Evolutionary conservation across 2,888 invertebrate genomes (phyloP).

Genomic region (Cheiracanthium punctorium): DNA sequence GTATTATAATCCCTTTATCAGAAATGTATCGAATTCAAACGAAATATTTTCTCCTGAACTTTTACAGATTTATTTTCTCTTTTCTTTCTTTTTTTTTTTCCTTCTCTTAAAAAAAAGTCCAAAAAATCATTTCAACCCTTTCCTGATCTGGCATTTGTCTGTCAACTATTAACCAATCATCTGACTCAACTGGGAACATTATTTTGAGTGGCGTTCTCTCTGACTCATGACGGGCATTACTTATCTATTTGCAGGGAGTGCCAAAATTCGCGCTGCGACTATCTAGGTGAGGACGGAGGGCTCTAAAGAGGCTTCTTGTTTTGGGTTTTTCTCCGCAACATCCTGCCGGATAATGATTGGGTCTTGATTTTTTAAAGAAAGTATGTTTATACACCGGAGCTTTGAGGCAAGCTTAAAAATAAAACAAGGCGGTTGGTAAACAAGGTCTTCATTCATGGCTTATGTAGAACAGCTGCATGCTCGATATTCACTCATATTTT

Average conservation of each 20-base stretch:
- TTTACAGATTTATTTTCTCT: no score
- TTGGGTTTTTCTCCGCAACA: background rate
- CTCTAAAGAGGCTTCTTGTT: conserved; percentile 7
- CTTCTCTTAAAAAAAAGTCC: no score
- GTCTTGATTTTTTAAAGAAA: background rate
- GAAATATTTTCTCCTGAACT: no score
- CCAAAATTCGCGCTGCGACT: conserved; percentile 5
- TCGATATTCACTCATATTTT: no score
- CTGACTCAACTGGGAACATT: conserved; percentile 24
- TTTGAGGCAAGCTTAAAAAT: background rate
- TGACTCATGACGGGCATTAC: background rate
- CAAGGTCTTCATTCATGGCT: background rate
- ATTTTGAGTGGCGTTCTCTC: conserved; percentile 16
- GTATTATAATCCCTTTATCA: no score
- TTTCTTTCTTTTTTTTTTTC: no score
- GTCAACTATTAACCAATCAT: conserved; percentile 29
- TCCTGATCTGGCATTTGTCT: conserved; percentile 2
- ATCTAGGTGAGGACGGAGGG: conserved; percentile 4
- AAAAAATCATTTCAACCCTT: background rate
- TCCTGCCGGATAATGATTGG: background rate
- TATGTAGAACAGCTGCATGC: background rate
- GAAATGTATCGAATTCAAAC: no score
- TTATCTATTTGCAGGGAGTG: background rate
- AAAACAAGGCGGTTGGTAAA: background rate
- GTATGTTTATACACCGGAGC: background rate